These are phyloP conservation scores for Ginglymostoma cirratum DNA, from an alignment of 2,113 vertebrate genomes.

Conservation along the genomic window DNA sequence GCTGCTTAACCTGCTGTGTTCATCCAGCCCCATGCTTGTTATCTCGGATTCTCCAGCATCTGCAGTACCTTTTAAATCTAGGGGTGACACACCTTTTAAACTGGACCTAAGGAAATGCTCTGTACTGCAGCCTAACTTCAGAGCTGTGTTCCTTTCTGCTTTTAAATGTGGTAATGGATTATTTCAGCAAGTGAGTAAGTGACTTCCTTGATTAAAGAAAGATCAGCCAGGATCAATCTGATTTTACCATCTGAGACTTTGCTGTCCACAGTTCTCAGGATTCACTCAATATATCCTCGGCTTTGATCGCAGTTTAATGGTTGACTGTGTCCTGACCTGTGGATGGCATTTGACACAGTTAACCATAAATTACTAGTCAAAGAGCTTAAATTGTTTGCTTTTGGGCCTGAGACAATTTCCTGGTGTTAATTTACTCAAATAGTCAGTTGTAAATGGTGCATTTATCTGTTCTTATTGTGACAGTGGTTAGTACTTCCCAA, in stretches of 20 bases:
- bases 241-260: background rate
- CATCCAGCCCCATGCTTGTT: too few species aligned
- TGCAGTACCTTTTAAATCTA: too few species aligned
- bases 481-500: background rate
- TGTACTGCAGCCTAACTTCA: background rate
- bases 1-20: too few species aligned
- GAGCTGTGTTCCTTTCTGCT: background rate
- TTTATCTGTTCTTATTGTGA: background rate
- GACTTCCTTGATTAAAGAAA: background rate
- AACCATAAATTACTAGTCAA: constrained; percentile 5
- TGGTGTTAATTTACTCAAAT: background rate
- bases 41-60: too few species aligned
- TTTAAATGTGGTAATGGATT: background rate
- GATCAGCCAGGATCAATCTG: background rate
- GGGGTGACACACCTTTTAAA: background rate
- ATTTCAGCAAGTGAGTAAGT: background rate
- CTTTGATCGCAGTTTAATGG: background rate
- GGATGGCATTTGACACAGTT: background rate
- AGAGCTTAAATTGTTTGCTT: constrained; percentile 21
- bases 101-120: background rate
- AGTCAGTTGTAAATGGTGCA: background rate
- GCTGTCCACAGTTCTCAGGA: background rate
- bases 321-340: background rate
- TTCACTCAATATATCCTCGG: background rate
- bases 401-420: background rate